Evolutionary conservation across 1,140 invertebrate species (phyloP).

Genomic region (Megalopta genalis): DNA sequence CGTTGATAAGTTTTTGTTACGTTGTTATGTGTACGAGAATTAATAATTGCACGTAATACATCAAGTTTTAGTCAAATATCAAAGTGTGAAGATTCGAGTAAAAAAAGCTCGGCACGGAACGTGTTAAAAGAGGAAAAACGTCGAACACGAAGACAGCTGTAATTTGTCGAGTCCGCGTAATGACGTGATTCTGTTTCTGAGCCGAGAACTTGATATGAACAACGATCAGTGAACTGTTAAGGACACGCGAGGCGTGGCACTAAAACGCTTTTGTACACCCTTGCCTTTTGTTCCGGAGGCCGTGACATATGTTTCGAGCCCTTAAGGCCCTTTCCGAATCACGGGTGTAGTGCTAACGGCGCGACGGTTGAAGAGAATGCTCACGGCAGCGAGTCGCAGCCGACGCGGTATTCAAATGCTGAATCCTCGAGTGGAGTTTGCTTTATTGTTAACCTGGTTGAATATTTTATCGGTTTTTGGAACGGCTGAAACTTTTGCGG

Average conservation of each 20-base stretch:
- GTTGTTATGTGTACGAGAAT: no score
- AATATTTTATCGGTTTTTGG: slow-evolving; percentile 46
- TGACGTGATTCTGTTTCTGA: background rate
- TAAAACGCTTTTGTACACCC: slow-evolving; percentile 32
- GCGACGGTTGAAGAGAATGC: slow-evolving; percentile 41
- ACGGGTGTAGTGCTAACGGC: slow-evolving; percentile 31
- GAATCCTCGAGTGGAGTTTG: slow-evolving; percentile 26
- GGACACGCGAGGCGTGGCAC: slow-evolving; percentile 1
- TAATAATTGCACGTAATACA: no score
- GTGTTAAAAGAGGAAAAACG: no score
- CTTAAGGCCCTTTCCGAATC: slow-evolving; percentile 42
- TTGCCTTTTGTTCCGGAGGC: slow-evolving; percentile 49
- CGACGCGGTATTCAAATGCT: slow-evolving; percentile 33
- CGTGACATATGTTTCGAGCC: slow-evolving; percentile 56
- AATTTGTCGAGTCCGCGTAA: background rate
- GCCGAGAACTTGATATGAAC: slow-evolving; percentile 3
- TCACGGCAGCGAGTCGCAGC: slow-evolving; percentile 44
- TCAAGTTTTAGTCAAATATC: no score
- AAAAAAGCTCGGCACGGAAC: no score
- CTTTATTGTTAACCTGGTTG: slow-evolving; percentile 33
- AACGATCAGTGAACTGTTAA: slow-evolving; percentile 22
- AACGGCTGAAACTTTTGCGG: slow-evolving; percentile 20
- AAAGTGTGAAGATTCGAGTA: no score
- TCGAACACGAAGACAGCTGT: no score
- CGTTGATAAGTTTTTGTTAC: no score